phyloP scores from a whole-genome alignment of 2,113 vertebrate species.

The Podarcis cretensis region DNA sequence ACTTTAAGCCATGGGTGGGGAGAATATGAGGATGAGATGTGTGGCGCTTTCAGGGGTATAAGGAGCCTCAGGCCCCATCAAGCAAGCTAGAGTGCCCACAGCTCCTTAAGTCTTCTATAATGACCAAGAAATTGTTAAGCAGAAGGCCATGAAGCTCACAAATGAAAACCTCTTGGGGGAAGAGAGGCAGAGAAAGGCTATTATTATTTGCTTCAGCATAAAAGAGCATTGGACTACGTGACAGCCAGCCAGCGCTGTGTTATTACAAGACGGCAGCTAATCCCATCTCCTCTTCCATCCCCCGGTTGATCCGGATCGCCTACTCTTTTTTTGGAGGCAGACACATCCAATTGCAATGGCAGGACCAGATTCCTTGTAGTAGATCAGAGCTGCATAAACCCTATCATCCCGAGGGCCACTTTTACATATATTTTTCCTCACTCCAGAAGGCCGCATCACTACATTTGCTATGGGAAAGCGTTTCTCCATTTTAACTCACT shows the following conservation, averaged over 20 bases:
- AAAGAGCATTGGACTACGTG: constrained; percentile 55
- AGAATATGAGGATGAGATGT: rapidly evolving
- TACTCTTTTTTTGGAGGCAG: constrained; percentile 49
- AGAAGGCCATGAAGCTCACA: constrained; percentile 32
- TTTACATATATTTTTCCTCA: not conserved
- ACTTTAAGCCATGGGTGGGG: not conserved
- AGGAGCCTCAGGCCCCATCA: rapidly evolving
- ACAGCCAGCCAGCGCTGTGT: constrained; percentile 52
- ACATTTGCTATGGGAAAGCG: not conserved
- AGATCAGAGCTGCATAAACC: not conserved
- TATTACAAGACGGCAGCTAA: constrained; percentile 68
- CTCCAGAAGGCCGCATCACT: not conserved
- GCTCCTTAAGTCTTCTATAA: not conserved
- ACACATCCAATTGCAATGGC: constrained; percentile 35
- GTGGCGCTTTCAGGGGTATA: rapidly evolving
- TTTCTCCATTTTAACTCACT: not conserved
- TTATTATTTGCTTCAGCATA: constrained; percentile 32
- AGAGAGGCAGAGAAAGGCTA: constrained; percentile 39
- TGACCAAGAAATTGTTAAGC: constrained; percentile 13
- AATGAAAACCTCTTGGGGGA: constrained; percentile 53
- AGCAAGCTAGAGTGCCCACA: not conserved
- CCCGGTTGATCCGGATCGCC: constrained; percentile 47
- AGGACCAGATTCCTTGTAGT: constrained; percentile 1
- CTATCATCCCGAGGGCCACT: not conserved
- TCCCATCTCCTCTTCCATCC: constrained; percentile 62